phyloP scores from a whole-genome alignment of 2,113 vertebrate species.

The Pelusios castaneus region DNA sequence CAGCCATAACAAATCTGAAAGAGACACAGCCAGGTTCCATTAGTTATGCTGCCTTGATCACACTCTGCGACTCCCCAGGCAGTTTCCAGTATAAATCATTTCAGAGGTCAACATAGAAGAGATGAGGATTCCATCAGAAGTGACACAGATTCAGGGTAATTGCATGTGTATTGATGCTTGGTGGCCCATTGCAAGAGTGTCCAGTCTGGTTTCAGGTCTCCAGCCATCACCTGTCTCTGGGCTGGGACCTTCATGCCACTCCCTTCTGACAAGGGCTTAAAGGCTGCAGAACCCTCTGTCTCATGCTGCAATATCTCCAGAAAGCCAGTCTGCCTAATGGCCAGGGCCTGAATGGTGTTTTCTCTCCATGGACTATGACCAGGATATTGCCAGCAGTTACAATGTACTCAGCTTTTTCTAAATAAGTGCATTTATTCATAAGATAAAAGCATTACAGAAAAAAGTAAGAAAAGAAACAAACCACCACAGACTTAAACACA shows the following conservation, averaged over 20 bases:
- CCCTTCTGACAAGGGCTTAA: not conserved
- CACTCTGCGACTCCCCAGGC: not conserved
- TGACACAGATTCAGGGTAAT: not conserved
- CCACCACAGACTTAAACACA: not conserved
- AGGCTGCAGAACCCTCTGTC: not conserved
- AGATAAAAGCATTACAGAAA: not conserved
- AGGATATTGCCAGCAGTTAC: not conserved
- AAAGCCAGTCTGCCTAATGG: not conserved
- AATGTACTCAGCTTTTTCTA: not conserved
- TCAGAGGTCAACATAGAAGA: not conserved
- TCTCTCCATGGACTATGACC: not conserved
- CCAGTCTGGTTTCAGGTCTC: not conserved
- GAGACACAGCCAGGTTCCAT: rapidly evolving
- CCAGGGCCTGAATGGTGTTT: not conserved
- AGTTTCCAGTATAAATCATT: not conserved
- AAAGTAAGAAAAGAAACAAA: too few relatives aligned
- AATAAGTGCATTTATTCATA: not conserved
- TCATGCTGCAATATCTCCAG: not conserved
- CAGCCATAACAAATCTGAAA: not conserved
- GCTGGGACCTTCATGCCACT: not conserved
- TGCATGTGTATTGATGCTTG: not conserved
- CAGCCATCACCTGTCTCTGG: not conserved
- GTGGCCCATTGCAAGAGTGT: not conserved
- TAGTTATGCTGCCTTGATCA: not conserved
- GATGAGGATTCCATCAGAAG: rapidly evolving